These are phyloP conservation scores for Episyrphus balteatus DNA, from an alignment of 1,140 invertebrate genomes.

Conservation along the genomic window DNA sequence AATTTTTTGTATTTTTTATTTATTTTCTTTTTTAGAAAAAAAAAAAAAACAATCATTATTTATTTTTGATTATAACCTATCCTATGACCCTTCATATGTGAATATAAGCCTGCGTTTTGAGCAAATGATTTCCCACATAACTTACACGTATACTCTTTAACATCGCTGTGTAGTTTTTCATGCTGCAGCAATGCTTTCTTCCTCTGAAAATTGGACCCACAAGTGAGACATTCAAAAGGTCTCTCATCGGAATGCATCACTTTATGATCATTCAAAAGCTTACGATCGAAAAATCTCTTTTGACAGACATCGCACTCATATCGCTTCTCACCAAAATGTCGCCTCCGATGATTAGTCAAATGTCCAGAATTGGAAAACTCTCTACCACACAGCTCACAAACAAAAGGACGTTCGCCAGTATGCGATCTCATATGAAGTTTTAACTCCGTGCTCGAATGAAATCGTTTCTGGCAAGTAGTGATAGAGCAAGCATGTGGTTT, in stretches of 20 bases:
- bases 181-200: background rate
- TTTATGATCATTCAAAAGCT: conserved; percentile 15
- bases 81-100: conserved; percentile 1
- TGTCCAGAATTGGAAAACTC: background rate
- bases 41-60: too few species aligned
- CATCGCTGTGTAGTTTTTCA: background rate
- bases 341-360: background rate
- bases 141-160: background rate
- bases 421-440: background rate
- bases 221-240: conserved; percentile 34
- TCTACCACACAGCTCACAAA: conserved; percentile 33
- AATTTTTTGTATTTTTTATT: too few species aligned
- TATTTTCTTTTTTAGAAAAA: too few species aligned
- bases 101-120: background rate
- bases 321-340: background rate
- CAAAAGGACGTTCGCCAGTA: conserved; percentile 10
- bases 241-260: conserved; percentile 32
- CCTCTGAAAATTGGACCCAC: conserved; percentile 11
- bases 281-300: background rate
- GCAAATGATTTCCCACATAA: conserved; percentile 1
- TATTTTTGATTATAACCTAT: too few species aligned
- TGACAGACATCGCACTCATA: background rate
- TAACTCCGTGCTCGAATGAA: background rate
- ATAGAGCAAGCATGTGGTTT: too few species aligned
- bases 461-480: too few species aligned